Evolutionary conservation across 2,888 invertebrate species (phyloP).

Genomic region (Physocephala rufipes): DNA sequence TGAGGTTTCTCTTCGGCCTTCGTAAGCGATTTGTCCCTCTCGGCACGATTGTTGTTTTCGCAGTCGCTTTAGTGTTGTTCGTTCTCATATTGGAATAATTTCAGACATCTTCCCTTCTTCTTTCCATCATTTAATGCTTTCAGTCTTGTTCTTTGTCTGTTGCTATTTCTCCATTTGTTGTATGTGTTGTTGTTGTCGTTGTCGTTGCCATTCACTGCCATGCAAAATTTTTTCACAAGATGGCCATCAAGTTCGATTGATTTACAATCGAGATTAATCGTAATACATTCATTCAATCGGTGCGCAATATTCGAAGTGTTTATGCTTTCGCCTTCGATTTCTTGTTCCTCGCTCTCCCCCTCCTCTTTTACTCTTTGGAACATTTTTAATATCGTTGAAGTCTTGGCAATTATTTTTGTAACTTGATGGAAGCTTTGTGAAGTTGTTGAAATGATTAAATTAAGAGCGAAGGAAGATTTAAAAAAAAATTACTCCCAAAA

Average conservation of each 20-base stretch:
- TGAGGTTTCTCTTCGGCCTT: constrained; percentile 6
- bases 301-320: too few species aligned
- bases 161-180: too few species aligned
- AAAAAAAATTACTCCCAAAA: too few species aligned
- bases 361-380: too few species aligned
- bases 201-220: constrained; percentile 7
- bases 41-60: constrained; percentile 26
- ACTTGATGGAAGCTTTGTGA: too few species aligned
- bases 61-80: constrained; percentile 23
- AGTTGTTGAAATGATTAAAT: too few species aligned
- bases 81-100: constrained; percentile 47
- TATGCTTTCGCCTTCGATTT: too few species aligned
- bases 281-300: constrained; percentile 3
- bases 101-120: neutral
- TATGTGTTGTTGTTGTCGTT: too few species aligned
- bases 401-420: too few species aligned
- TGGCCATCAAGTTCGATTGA: constrained; percentile 47
- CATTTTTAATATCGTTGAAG: too few species aligned
- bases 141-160: constrained; percentile 3
- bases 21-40: constrained; percentile 30
- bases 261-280: constrained; percentile 42
- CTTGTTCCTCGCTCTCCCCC: too few species aligned
- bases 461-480: too few species aligned
- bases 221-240: constrained; percentile 33
- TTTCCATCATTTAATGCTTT: neutral